phyloP scores from a whole-genome alignment of 2,113 vertebrate species.

The Hemicordylus capensis region DNA sequence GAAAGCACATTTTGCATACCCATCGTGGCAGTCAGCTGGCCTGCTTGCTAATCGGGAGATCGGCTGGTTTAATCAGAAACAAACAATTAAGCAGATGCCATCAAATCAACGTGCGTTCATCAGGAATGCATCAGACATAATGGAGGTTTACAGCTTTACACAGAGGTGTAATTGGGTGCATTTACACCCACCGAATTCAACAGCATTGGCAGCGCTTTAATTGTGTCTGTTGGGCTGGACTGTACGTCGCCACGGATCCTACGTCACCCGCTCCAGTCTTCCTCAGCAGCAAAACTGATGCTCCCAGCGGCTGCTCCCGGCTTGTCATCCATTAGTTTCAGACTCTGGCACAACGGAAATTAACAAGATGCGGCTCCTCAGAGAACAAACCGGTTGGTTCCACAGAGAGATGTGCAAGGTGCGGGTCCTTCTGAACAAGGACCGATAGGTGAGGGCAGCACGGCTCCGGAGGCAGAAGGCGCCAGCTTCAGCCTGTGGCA shows the following conservation, averaged over 20 bases:
- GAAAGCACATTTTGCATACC: neutral
- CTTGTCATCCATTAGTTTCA: neutral
- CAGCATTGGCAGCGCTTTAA: neutral
- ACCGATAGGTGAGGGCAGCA: no score
- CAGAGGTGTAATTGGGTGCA: neutral
- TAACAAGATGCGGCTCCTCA: no score
- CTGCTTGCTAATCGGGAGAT: neutral
- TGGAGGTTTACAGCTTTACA: neutral
- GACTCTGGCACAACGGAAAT: no score
- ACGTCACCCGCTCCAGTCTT: fast-evolving
- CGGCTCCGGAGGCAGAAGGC: no score
- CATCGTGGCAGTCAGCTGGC: neutral
- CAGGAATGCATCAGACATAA: neutral
- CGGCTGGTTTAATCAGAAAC: neutral
- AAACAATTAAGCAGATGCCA: constrained; percentile 23
- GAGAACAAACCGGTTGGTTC: no score
- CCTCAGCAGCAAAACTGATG: neutral
- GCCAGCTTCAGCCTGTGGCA: no score
- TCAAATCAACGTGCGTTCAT: neutral
- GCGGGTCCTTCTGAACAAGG: no score
- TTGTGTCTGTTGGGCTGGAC: neutral
- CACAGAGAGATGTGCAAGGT: no score
- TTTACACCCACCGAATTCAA: neutral
- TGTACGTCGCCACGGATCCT: fast-evolving
- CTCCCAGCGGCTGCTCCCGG: fast-evolving